A percentile compares a stretch with the other conserved stretches of the same genome.
phyloP scores from a whole-genome alignment of 1,140 invertebrate species.

The Zaprionus camerounensis region DNA sequence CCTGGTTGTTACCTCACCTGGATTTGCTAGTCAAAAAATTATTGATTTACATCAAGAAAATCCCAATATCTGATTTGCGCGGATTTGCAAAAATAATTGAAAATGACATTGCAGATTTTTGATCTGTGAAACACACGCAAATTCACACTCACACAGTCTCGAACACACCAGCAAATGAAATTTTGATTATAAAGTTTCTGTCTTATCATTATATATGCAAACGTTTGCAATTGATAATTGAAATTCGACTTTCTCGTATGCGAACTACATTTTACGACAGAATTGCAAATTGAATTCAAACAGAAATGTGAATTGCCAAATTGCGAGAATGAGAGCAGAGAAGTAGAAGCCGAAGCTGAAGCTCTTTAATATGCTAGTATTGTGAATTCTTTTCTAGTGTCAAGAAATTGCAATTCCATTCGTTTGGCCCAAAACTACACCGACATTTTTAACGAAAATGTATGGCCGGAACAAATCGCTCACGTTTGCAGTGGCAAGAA shows the following conservation, averaged over 20 bases:
- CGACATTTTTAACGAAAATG: neutral
- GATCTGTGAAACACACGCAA: neutral
- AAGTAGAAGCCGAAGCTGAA: neutral
- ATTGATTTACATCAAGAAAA: neutral
- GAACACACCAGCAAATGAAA: neutral
- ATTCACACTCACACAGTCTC: neutral
- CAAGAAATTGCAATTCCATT: conserved; percentile 14
- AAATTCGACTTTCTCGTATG: conserved; percentile 6
- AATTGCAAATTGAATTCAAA: conserved; percentile 29
- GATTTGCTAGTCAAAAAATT: neutral
- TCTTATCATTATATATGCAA: conserved; percentile 34
- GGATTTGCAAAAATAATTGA: conserved; percentile 7
- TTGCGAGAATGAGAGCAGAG: neutral
- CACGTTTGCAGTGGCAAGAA: conserved; percentile 19
- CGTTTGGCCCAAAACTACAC: neutral
- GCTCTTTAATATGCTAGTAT: conserved; percentile 15
- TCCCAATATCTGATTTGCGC: neutral
- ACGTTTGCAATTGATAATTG: conserved; percentile 44
- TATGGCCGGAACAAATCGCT: conserved; percentile 33
- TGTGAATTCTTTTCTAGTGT: conserved; percentile 6
- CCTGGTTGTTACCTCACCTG: neutral
- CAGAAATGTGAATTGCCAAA: neutral
- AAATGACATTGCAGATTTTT: neutral
- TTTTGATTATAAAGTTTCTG: conserved; percentile 25
- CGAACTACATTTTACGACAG: conserved; percentile 10